These are phyloP conservation scores for Sylvicola cinctus DNA, from an alignment of 2,888 invertebrate genomes.

Conservation along the genomic window DNA sequence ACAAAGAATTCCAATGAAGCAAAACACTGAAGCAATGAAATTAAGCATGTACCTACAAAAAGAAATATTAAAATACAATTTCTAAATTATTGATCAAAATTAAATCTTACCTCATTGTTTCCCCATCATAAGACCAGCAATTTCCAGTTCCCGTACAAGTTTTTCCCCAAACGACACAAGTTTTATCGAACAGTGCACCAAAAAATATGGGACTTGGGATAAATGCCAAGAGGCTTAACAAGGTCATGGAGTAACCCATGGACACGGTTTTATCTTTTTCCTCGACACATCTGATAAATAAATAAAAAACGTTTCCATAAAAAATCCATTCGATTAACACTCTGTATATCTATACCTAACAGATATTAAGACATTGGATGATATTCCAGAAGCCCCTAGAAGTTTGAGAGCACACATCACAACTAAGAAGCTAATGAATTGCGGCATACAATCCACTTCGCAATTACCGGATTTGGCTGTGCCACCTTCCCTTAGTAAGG, in stretches of 20 bases:
- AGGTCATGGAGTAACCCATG: conserved; percentile 45
- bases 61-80: neutral
- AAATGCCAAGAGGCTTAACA: conserved; percentile 48
- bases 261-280: conserved; percentile 52
- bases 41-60: neutral
- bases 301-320: no score
- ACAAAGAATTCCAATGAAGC: conserved; percentile 39
- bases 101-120: conserved; percentile 27
- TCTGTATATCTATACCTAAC: conserved; percentile 24
- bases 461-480: conserved; percentile 32
- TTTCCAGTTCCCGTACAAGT: conserved; percentile 47
- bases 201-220: conserved; percentile 59
- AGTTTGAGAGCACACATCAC: conserved; percentile 37
- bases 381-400: conserved; percentile 34
- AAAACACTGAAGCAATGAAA: conserved; percentile 41
- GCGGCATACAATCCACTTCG: conserved; percentile 33
- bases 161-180: conserved; percentile 53
- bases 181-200: conserved; percentile 40
- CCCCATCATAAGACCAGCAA: conserved; percentile 53
- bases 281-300: conserved; percentile 47
- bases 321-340: no score
- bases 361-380: conserved; percentile 38
- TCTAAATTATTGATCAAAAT: no score
- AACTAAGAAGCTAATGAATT: conserved; percentile 31
- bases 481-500: no score